Conservation (phyloP, 2,113 vertebrate species). For the Noctilio leporinus region DNA sequence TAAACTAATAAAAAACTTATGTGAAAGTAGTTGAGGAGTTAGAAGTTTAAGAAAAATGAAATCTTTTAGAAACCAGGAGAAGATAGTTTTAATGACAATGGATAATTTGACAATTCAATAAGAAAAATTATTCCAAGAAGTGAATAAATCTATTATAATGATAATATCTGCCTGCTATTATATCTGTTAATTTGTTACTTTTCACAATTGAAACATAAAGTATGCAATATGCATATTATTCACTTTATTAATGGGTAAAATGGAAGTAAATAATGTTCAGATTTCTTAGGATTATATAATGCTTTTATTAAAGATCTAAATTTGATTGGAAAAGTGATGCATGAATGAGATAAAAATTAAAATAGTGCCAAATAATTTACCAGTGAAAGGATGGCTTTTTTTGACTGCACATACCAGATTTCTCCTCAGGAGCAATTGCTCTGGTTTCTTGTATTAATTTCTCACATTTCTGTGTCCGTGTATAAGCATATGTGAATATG, state of each 20-base stretch:
- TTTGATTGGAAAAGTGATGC: background rate
- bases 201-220: background rate
- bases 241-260: background rate
- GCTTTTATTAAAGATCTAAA: background rate
- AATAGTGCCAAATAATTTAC: background rate
- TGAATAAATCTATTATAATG: background rate
- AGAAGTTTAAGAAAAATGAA: background rate
- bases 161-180: background rate
- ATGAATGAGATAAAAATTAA: background rate
- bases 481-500: background rate
- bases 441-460: background rate
- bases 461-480: background rate
- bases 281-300: background rate
- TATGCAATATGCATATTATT: background rate
- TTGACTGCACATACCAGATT: background rate
- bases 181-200: background rate
- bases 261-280: background rate
- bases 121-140: background rate
- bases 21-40: background rate
- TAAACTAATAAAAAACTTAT: background rate
- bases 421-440: background rate
- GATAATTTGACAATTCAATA: background rate
- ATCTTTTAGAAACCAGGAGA: background rate
- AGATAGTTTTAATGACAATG: background rate
- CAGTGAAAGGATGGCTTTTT: background rate